Base-by-base conservation (phyloP, 2,797 vertebrate genomes). In the Alosa sapidissima region DNA sequence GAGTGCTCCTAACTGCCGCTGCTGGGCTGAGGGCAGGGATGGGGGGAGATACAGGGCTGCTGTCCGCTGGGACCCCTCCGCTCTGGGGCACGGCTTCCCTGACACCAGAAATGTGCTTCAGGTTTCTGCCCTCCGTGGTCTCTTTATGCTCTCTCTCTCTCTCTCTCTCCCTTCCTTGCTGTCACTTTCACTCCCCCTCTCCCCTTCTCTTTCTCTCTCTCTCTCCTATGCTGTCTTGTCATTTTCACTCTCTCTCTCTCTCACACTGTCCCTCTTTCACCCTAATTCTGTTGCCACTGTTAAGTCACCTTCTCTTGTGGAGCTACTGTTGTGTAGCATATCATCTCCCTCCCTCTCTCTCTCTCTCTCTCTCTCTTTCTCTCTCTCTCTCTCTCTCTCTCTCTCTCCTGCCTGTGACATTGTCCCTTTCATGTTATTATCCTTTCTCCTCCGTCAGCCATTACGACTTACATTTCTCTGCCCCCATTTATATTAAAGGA, bases 51-150 rank as follows among this genome's bases (percentile, higher is more conserved):
- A 81, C 45, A 88, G 65, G 55, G 65, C 81, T 33, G 41, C 82
- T 54, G 51, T 85, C 86, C 48, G 65, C 49, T 33, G 82, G 84
- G 86, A 83, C 21, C 81, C 62, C 24, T 21, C 16, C 84, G 81
- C 82, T 88, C 65, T 82, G 81, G 84, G 86, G 14, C 84, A 87
- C 84, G 84, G 78, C 84, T 84, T 86, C 84, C 28, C 82, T 85
- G 86, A 87, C 84, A 81, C 65, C 83, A 83, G 87, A 84, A 88
- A 72, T 85, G 85, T 58, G 60, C 81, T 62, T 81, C 83, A 81
- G 36, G 48, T 72, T 85, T 55, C 19, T 16, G 88, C 21, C 83
- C 84, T 86, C 10, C 47, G 33, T 75, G 83, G 83, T 84, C 83
- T 78, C 72, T 45, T 47, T 78, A 78, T 8, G 72, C 72, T 5